phyloP scores from a whole-genome alignment of 2,797 vertebrate genomes.

The Ataeniobius toweri region DNA sequence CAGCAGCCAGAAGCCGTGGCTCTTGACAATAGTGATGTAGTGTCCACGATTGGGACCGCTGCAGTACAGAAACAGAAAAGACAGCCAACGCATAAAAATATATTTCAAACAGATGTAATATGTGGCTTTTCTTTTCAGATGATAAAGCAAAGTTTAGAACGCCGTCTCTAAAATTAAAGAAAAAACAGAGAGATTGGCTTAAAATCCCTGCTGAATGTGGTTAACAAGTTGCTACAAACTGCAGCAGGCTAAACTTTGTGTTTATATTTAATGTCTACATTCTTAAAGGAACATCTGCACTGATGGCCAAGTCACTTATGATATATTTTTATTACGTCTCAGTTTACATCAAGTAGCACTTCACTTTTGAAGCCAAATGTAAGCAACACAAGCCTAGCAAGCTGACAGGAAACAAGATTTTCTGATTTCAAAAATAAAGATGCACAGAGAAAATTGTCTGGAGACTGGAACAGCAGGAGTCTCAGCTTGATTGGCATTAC shows the following conservation, averaged over 20 bases:
- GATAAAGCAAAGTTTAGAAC: background rate
- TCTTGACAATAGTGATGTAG: constrained; percentile 95
- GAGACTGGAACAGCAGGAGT: too few relatives aligned
- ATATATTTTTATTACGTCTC: background rate
- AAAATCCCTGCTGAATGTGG: background rate
- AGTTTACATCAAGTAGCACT: background rate
- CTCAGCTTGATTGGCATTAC: too few relatives aligned
- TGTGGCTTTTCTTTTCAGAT: background rate
- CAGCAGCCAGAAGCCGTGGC: constrained; percentile 93
- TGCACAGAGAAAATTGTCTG: too few relatives aligned
- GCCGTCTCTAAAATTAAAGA: background rate
- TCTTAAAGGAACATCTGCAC: too few relatives aligned
- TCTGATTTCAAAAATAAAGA: too few relatives aligned
- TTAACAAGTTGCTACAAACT: background rate
- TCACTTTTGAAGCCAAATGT: too few relatives aligned
- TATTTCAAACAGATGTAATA: background rate
- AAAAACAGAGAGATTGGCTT: background rate
- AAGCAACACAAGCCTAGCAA: too few relatives aligned
- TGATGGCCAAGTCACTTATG: background rate
- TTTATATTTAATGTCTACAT: background rate
- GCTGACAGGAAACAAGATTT: too few relatives aligned
- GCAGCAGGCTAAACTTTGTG: background rate
- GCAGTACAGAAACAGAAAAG: constrained; percentile 19
- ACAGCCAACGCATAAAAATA: background rate
- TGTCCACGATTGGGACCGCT: constrained; percentile 92